Conservation (phyloP, 2,113 vertebrate genomes). For the Dicaeum eximium region DNA sequence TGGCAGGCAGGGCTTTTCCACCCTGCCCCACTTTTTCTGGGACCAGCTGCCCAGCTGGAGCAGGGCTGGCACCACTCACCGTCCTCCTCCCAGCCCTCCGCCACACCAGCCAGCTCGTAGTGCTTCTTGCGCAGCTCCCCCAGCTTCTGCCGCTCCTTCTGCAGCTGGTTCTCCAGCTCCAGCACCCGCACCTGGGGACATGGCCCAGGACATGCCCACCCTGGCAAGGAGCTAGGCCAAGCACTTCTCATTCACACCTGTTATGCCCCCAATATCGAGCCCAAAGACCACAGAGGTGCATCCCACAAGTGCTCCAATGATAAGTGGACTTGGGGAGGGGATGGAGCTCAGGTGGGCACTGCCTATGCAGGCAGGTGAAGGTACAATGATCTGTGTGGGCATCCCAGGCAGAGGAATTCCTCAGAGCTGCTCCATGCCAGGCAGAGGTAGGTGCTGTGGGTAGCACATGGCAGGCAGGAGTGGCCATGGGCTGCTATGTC, state of each 20-base stretch:
- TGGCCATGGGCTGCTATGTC: not conserved
- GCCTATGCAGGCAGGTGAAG: not conserved
- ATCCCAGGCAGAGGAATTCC: not conserved
- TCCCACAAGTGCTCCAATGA: fast-evolving
- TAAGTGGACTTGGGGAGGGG: not conserved
- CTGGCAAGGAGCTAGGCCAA: not conserved
- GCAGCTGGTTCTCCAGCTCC: constrained; percentile 90
- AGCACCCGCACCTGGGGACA: constrained; percentile 85
- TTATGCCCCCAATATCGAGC: fast-evolving
- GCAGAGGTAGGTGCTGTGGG: not conserved
- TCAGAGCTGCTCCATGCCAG: fast-evolving
- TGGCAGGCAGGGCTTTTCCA: not conserved
- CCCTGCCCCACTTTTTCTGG: fast-evolving
- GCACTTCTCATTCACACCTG: not conserved
- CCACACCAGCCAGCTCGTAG: constrained; percentile 90
- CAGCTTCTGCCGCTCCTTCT: constrained; percentile 92
- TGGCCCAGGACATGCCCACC: not conserved
- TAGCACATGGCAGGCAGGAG: fast-evolving
- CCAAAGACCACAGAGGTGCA: not conserved
- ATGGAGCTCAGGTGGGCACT: not conserved
- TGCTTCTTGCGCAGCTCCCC: constrained; percentile 96
- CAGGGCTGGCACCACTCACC: constrained; percentile 56
- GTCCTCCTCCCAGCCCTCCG: constrained; percentile 88
- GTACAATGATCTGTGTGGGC: not conserved
- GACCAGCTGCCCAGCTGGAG: not conserved